Evolutionary conservation across 1,140 invertebrate genomes (phyloP), one percentile per base, ranked within the genome.

Genomic region (Neodiprion lecontei): DNA sequence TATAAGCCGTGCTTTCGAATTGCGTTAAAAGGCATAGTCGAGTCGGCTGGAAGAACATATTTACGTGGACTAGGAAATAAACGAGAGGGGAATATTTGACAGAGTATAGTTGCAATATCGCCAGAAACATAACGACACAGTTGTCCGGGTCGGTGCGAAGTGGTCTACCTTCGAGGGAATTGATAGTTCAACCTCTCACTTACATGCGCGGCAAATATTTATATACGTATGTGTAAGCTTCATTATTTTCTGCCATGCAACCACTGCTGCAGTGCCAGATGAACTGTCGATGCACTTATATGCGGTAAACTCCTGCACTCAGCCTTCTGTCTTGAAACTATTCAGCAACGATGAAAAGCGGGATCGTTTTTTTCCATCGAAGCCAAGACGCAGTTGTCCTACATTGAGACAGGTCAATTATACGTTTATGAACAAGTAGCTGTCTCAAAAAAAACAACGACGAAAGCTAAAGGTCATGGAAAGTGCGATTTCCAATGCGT

Each of bases 111-210:
- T 76, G 23, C 72, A 40, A 40, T 74, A 50, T 21, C 73, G 49
- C 48, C 74, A 28, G 50, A 67, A 76, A 28, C 47, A 76, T 48
- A 72, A 77, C 72, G 73, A 68, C 77, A 70, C 75, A 77, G 48
- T 79, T 76, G 48, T 50, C 47, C 49, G 49, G 61, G 17, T 72
- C 53, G 53, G 53, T 61, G 53, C 53, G 74, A 80, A 76, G 81
- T 74, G 70, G 81, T 78, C 80, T 70, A 77, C 79, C 79, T 82
- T 82, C 80, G 75, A 40, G 70, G 74, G 78, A 76, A 48, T 70
- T 61, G 11, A 61, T 69, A 72, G 66, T 65, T 49, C 67, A 28
- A 48, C 77, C 80, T 79, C 76, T 82, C 79, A 81, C 75, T 76
- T 23, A 53, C 28, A 40, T 75, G 69, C 53, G 48, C 77, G 76